Conservation (phyloP, 1,140 invertebrate genomes). For the Pentalonia nigronervosa region DNA sequence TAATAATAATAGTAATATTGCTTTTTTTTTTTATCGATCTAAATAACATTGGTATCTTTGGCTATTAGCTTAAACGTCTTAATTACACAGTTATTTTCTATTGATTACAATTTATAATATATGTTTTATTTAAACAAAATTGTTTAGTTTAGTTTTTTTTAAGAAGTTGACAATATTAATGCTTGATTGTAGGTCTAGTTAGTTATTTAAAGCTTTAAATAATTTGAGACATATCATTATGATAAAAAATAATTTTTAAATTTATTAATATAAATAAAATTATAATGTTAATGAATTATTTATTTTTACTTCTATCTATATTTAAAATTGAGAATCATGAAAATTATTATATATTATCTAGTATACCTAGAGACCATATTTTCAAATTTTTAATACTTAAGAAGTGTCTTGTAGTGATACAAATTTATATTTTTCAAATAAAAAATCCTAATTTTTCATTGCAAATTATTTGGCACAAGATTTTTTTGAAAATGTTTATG, state of each 20-base stretch:
- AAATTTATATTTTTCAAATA: too few species aligned
- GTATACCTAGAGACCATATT: too few species aligned
- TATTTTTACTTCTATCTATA: neutral
- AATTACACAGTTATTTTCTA: neutral
- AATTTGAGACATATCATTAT: neutral
- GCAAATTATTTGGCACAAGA: too few species aligned
- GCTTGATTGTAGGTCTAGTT: neutral
- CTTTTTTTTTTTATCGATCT: neutral
- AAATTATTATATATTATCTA: neutral
- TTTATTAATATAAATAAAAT: neutral
- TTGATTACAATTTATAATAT: neutral
- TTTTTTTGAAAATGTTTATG: too few species aligned
- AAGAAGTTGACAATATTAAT: neutral
- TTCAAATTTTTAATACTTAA: too few species aligned
- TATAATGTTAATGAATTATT: neutral
- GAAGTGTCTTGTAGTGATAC: too few species aligned
- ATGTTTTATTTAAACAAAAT: neutral
- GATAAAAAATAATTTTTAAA: neutral
- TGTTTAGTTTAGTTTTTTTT: neutral
- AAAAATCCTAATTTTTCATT: too few species aligned
- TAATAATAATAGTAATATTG: neutral
- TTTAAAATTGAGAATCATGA: neutral
- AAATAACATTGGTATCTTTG: neutral
- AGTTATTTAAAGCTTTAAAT: neutral
- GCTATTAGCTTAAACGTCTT: neutral